Percentiles rank a stretch among this genome's conserved stretches.
Evolutionary conservation across 2,888 invertebrate genomes (phyloP).

Genomic region (Lasius fuliginosus): DNA sequence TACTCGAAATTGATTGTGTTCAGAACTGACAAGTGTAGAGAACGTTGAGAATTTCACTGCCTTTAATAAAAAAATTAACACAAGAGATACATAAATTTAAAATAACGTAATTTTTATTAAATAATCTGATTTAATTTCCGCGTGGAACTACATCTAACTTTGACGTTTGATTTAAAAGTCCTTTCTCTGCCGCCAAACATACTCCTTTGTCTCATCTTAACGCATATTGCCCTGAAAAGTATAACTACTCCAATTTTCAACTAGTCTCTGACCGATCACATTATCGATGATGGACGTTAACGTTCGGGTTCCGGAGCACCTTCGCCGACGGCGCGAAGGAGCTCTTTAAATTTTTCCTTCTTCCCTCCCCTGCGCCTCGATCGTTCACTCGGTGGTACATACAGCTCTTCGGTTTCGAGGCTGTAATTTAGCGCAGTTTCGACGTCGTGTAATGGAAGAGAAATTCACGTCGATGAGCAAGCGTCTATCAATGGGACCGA

Average conservation of each 20-base stretch:
- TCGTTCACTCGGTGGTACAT: constrained; percentile 25
- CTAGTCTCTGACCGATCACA: constrained; percentile 31
- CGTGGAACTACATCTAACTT: not conserved
- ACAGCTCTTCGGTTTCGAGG: constrained; percentile 66
- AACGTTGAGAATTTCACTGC: not conserved
- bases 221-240: constrained; percentile 14
- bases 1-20: not conserved
- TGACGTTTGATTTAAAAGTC: not conserved
- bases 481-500: constrained; percentile 58
- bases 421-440: constrained; percentile 75
- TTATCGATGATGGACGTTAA: constrained; percentile 30
- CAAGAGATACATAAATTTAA: not conserved
- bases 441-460: constrained; percentile 60
- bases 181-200: not conserved
- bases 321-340: constrained; percentile 59
- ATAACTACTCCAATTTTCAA: constrained; percentile 33
- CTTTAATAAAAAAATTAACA: not conserved
- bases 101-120: not conserved
- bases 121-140: not conserved
- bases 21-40: not conserved
- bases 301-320: constrained; percentile 5
- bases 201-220: not conserved
- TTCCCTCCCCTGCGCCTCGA: constrained; percentile 32
- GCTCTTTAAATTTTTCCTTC: constrained; percentile 60
- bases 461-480: constrained; percentile 54